Evolutionary conservation across 2,888 invertebrate genomes (phyloP).

Genomic region (Xanthorhoe designata): DNA sequence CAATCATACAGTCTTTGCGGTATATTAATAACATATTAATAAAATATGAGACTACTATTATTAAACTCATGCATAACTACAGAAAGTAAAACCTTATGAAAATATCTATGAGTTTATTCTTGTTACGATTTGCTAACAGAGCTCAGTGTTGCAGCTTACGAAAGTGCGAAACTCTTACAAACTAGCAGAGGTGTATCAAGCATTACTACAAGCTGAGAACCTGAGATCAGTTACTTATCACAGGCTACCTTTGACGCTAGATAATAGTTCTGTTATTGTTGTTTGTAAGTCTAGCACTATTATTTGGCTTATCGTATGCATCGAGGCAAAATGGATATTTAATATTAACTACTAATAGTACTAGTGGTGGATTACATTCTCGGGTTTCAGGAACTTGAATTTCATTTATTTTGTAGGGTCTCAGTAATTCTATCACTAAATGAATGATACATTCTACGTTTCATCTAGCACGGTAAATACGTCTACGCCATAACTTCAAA

Average conservation of each 20-base stretch:
- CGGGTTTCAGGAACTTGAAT: conserved; percentile 17
- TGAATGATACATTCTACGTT: conserved; percentile 18
- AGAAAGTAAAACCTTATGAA: conserved; percentile 37
- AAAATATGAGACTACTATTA: conserved; percentile 26
- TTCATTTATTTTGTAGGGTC: conserved; percentile 8
- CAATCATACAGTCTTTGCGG: conserved; percentile 52
- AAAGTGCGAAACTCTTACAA: conserved; percentile 33
- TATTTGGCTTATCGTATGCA: conserved; percentile 26
- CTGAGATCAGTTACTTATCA: conserved; percentile 47
- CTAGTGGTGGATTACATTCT: conserved; percentile 8
- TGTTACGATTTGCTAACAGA: conserved; percentile 21
- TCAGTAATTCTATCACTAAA: conserved; percentile 10
- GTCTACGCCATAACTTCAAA: conserved; percentile 11
- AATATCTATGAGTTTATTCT: conserved; percentile 32
- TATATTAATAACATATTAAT: conserved; percentile 27
- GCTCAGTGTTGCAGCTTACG: conserved; percentile 25
- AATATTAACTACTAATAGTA: conserved; percentile 4
- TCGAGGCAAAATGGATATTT: conserved; percentile 15
- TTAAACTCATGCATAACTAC: conserved; percentile 27
- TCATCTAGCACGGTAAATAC: conserved; percentile 12
- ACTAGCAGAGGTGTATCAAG: conserved; percentile 26
- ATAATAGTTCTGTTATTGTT: conserved; percentile 28
- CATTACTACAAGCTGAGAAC: conserved; percentile 34
- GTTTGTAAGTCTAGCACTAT: conserved; percentile 18
- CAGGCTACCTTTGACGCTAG: conserved; percentile 37